Base-by-base conservation (phyloP, 2,797 vertebrate genomes). In the Kryptolebias ocellatus region DNA sequence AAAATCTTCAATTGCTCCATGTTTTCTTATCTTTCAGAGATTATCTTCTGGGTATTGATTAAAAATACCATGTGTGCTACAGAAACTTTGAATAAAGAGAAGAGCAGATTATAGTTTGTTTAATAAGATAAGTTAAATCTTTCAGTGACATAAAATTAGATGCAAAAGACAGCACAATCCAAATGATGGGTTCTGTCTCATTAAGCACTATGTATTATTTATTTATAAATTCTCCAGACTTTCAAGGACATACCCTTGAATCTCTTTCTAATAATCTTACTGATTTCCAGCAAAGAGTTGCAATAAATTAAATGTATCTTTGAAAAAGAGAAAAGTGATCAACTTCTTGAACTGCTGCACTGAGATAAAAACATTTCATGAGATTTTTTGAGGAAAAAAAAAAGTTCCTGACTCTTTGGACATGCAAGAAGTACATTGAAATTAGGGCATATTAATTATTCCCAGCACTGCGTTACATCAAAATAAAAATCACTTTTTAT, bases 41-140 rank as follows among this genome's bases (percentile, higher is more conserved):
- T 87, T 60, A 78, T 79, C 72, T 72, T 24, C 51, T 63, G 51
- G n/a, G 64, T 57, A 80, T 87, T 66, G 69, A 85, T 78, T 72
- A 42, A 51, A 78, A 67, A 59, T 28, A 16, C 53, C 59, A 74
- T 2, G 37, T 49, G 55, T 44, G 60, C 49, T 1, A 14, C 61
- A 3, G 51, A 29, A 31, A 28, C 20, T 60, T 53, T 46, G 31
- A 34, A 60, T 2, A 12, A n/a, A 4, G 56, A 54, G 31, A 5
- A 31, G 15, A 1, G 29, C 16, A 20, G 18, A 8, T 8, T 37
- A 10, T 37, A 37, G 34, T 37, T 37, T 37, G 9, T 37, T 8
- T 37, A 37, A 37, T 4, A 37, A 8, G 9, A 8, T 5, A 5
- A 37, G 2, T 8, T 8, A 8, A 37, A 2, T 8, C 34, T 8